Percentiles rank a stretch among this genome's conserved stretches.
These are phyloP conservation scores for Sarcophaga variegata DNA, from an alignment of 2,888 invertebrate genomes.

Conservation along the genomic window DNA sequence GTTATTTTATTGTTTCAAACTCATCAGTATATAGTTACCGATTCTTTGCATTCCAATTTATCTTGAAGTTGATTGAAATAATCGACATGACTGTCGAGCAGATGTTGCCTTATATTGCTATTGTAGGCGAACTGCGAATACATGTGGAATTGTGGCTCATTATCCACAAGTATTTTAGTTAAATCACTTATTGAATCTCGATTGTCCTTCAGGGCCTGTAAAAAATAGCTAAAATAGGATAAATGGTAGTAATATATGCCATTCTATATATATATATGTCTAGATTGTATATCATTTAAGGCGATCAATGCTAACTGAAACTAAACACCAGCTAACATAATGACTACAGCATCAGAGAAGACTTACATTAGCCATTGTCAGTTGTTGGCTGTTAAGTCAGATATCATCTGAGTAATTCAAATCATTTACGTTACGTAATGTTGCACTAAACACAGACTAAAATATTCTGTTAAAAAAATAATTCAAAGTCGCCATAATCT, in stretches of 20 bases:
- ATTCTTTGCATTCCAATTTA: slow-evolving; percentile 22
- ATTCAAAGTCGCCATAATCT: too few species aligned
- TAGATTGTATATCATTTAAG: not conserved
- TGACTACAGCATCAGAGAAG: too few species aligned
- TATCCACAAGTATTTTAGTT: slow-evolving; percentile 26
- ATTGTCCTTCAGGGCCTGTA: slow-evolving; percentile 21
- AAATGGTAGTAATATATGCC: not conserved
- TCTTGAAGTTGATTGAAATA: slow-evolving; percentile 48
- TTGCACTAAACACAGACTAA: too few species aligned
- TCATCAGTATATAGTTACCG: slow-evolving; percentile 44
- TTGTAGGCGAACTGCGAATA: slow-evolving; percentile 49
- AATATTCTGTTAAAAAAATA: too few species aligned
- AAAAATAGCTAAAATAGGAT: slow-evolving; percentile 40
- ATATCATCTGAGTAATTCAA: too few species aligned
- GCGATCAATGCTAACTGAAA: too few species aligned
- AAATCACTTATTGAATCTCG: slow-evolving; percentile 31
- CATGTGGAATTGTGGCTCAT: slow-evolving; percentile 54
- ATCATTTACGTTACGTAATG: too few species aligned
- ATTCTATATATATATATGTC: not conserved
- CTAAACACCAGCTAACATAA: too few species aligned
- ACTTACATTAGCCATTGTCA: too few species aligned
- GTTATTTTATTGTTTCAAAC: not conserved
- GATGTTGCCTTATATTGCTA: slow-evolving; percentile 38
- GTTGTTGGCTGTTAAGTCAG: not conserved
- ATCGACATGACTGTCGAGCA: slow-evolving; percentile 32